Conservation (phyloP, 2,888 invertebrate genomes). For the Unio delphinus region DNA sequence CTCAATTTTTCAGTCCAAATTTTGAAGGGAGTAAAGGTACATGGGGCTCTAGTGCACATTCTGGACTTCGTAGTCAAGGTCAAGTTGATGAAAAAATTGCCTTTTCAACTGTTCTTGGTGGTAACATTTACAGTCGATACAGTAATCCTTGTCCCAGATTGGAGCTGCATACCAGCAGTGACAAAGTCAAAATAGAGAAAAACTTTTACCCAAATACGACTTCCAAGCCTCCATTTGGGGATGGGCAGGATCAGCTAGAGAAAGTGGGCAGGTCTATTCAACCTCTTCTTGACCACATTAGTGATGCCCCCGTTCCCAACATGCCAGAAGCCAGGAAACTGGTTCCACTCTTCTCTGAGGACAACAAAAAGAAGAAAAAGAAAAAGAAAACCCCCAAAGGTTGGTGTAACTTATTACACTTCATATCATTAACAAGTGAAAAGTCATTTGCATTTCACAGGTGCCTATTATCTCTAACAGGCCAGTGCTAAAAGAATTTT, state of each 20-base stretch:
- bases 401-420: constrained; percentile 6
- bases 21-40: constrained; percentile 21
- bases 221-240: constrained; percentile 39
- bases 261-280: constrained; percentile 42
- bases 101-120: constrained; percentile 30
- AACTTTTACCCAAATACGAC: constrained; percentile 26
- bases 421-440: no score
- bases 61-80: constrained; percentile 27
- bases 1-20: constrained; percentile 8
- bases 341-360: constrained; percentile 30
- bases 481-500: no score
- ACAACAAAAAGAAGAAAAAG: constrained; percentile 43
- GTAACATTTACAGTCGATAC: constrained; percentile 28
- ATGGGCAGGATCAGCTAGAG: constrained; percentile 32
- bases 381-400: constrained; percentile 48
- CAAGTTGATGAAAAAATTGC: constrained; percentile 38
- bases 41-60: constrained; percentile 16
- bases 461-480: no score
- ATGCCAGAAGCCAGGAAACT: constrained; percentile 43
- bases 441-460: no score
- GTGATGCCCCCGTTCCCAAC: constrained; percentile 30
- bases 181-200: constrained; percentile 40
- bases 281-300: constrained; percentile 24
- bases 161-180: constrained; percentile 23
- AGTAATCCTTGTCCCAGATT: background rate